These are phyloP conservation scores for Heterocephalus glaber DNA, from an alignment of 2,113 vertebrate genomes.

Conservation along the genomic window DNA sequence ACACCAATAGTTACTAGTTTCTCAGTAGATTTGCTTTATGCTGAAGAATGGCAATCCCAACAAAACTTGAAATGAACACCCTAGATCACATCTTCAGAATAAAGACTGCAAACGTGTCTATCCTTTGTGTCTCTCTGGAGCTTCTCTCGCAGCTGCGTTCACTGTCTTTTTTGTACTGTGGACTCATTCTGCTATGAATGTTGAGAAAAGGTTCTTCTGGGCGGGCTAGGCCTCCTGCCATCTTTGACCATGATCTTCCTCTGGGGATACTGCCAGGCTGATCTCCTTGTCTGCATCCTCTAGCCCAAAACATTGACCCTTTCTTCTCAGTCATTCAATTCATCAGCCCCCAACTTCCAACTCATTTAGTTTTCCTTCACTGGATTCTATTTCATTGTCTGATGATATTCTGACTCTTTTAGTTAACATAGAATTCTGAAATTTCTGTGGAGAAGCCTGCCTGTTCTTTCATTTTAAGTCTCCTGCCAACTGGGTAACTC, in stretches of 20 bases:
- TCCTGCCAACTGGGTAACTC: neutral
- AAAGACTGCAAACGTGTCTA: neutral
- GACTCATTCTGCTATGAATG: neutral
- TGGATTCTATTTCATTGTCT: neutral
- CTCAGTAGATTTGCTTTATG: neutral
- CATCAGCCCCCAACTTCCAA: neutral
- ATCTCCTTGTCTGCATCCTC: neutral
- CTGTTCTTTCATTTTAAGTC: neutral
- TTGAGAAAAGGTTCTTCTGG: neutral
- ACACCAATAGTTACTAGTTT: neutral
- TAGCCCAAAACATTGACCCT: neutral
- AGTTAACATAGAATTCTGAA: neutral
- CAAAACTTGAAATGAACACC: neutral
- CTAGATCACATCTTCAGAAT: neutral
- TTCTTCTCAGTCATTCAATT: neutral
- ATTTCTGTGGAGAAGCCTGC: neutral
- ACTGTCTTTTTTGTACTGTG: neutral
- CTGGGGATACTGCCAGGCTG: fast-evolving
- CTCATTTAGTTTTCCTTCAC: neutral
- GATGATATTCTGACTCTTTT: neutral
- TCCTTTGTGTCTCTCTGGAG: neutral
- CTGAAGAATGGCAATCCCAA: neutral
- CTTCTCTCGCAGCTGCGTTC: neutral
- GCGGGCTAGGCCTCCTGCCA: neutral
- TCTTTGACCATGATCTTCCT: neutral